Evolutionary conservation across 2,888 invertebrate species (phyloP), one percentile per base, ranked within the genome.

Genomic region (Coelogynopora nodosa): DNA sequence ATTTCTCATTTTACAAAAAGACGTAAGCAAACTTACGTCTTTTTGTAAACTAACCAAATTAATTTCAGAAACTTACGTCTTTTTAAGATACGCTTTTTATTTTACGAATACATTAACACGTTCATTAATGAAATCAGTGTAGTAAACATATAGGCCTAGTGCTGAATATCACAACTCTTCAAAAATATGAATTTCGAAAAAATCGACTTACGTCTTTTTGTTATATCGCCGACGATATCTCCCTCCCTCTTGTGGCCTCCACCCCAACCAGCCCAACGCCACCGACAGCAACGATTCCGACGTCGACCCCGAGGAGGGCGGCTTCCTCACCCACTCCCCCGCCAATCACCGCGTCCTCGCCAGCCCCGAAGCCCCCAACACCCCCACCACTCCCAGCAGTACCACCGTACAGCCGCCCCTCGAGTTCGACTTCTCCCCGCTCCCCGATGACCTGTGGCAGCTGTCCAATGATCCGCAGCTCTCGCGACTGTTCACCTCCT

Each of bases 381-480:
- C 74, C 23, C 74, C 23, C 10, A 74, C 5, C 10, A 5, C 23
- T 26, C 2, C 10, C 27, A 26, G 23, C 27, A 2, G 27, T 10
- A 23, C 23, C 5, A 2, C 18, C 2, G 18, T 5, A 5, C 5
- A 18, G 5, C 5, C 5, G 49, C 5, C 5, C 18, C 5, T 49
- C 49, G 74, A 74, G 2, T 26, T 13, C 2, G 10, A 13, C 23
- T 74, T 74, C 74, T 74, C 74, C 23, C 74, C 74, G 74, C 74
- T 74, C 2, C 74, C 74, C 18, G 74, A 74, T 74, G 74, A 74
- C 27, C 74, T 74, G 18, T 74, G 74, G 74, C 74, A 74, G 74
- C 74, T 74, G 5, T 74, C 74, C 23, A 74, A 10, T 2, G 74
- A 74, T 26, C 74, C 74, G 5, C 74, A 74, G 27, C 74, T 74